Percentiles rank a stretch among this genome's conserved stretches.
phyloP scores from a whole-genome alignment of 64 coral and sea anemone genomes.

The Actinia tenebrosa region DNA sequence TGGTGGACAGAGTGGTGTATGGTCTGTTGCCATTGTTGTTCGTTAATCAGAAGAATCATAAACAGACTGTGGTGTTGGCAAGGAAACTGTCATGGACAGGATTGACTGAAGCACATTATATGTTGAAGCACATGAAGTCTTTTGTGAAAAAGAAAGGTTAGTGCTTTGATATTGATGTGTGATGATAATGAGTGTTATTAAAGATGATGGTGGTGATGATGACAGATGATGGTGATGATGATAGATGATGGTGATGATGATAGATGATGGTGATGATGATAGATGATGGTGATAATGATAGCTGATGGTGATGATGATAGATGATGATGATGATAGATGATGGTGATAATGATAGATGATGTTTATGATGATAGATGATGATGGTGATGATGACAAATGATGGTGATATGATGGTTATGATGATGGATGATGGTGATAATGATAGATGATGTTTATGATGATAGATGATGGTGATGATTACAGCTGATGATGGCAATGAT shows the following conservation, averaged over 20 bases:
- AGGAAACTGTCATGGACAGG: constrained; percentile 29
- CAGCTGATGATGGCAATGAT: too few species aligned
- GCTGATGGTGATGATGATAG: neutral
- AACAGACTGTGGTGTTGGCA: constrained; percentile 33
- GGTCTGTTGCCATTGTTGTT: constrained; percentile 35
- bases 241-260: neutral
- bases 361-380: neutral
- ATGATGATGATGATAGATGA: neutral
- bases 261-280: too few species aligned
- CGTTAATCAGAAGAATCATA: constrained; percentile 28
- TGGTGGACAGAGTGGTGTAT: constrained; percentile 57
- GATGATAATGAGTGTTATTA: neutral
- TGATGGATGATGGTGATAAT: neutral
- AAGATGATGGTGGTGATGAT: too few species aligned
- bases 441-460: too few species aligned
- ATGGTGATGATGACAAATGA: too few species aligned
- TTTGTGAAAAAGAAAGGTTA: constrained; percentile 67
- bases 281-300: too few species aligned
- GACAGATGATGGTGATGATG: neutral
- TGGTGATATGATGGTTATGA: too few species aligned
- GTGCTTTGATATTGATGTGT: neutral
- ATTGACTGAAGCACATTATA: constrained; percentile 36
- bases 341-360: neutral
- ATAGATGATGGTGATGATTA: too few species aligned
- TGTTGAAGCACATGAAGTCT: constrained; percentile 49